Percentiles rank a stretch among this genome's conserved stretches.
Conservation (phyloP, 2,113 vertebrate genomes). For the Phyllopteryx taeniolatus region DNA sequence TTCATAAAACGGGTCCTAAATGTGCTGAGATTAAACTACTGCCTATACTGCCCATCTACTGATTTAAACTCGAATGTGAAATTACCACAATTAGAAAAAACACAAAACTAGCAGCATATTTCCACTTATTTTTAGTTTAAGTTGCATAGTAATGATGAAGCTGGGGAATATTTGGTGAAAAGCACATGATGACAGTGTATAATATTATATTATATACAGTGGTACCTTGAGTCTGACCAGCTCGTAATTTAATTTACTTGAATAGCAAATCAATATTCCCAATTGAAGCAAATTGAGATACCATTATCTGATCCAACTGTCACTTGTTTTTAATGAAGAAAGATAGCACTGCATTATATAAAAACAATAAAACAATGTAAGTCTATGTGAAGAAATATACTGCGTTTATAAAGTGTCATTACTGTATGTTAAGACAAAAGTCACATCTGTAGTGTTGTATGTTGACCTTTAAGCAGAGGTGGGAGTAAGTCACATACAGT, state of each 20-base stretch:
- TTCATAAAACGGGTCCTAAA: neutral
- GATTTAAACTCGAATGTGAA: conserved; percentile 7
- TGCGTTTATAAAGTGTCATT: neutral
- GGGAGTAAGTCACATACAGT: neutral
- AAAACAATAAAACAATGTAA: neutral
- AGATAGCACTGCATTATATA: neutral
- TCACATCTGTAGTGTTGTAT: neutral
- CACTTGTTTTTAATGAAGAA: no score
- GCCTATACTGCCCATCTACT: neutral
- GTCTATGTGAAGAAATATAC: neutral
- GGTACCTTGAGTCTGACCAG: no score
- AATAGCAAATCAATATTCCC: no score
- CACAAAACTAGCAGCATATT: neutral
- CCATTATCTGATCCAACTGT: no score
- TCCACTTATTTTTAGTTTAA: neutral
- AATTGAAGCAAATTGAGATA: no score
- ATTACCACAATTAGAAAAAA: conserved; percentile 3
- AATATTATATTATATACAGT: no score
- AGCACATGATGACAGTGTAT: conserved; percentile 1
- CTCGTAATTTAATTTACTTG: no score
- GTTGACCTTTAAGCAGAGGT: neutral
- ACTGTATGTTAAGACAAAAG: neutral
- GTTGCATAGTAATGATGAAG: neutral
- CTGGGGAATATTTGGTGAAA: neutral
- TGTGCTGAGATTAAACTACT: neutral